Conservation (phyloP, 2,888 invertebrate species). For the Eupithecia tripunctaria region DNA sequence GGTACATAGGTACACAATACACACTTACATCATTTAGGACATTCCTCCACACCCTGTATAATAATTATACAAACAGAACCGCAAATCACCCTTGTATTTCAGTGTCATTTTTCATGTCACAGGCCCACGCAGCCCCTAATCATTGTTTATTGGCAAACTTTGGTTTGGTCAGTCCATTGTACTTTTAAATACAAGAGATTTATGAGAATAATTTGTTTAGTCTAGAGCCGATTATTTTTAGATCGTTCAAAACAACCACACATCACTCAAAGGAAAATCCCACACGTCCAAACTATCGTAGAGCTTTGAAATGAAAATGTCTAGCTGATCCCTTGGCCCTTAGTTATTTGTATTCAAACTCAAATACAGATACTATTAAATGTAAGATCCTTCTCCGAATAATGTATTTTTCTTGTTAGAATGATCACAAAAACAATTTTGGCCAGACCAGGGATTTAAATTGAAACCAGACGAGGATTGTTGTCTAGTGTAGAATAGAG, state of each 20-base stretch:
- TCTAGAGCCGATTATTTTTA: slow-evolving; percentile 24
- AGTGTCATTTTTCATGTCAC: slow-evolving; percentile 31
- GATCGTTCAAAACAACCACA: slow-evolving; percentile 3
- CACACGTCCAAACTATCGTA: background rate
- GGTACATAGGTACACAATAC: no score
- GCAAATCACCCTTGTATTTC: slow-evolving; percentile 27
- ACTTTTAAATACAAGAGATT: slow-evolving; percentile 37
- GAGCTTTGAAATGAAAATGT: slow-evolving; percentile 1
- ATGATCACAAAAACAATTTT: background rate
- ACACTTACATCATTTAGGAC: background rate
- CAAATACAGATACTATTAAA: background rate
- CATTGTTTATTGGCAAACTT: slow-evolving; percentile 35
- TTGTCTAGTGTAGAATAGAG: no score
- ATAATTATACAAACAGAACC: slow-evolving; percentile 6
- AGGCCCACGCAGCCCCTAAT: slow-evolving; percentile 36
- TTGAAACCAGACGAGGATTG: no score
- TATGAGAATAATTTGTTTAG: slow-evolving; percentile 24
- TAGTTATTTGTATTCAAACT: background rate
- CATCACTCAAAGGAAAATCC: background rate
- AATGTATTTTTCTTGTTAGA: background rate
- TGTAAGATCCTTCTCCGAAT: background rate
- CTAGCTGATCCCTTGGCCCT: background rate
- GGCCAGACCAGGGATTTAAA: background rate
- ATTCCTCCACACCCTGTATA: background rate
- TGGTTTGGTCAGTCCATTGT: slow-evolving; percentile 30